Base-by-base conservation (phyloP, 2,113 vertebrate species). In the Electrona antarctica region DNA sequence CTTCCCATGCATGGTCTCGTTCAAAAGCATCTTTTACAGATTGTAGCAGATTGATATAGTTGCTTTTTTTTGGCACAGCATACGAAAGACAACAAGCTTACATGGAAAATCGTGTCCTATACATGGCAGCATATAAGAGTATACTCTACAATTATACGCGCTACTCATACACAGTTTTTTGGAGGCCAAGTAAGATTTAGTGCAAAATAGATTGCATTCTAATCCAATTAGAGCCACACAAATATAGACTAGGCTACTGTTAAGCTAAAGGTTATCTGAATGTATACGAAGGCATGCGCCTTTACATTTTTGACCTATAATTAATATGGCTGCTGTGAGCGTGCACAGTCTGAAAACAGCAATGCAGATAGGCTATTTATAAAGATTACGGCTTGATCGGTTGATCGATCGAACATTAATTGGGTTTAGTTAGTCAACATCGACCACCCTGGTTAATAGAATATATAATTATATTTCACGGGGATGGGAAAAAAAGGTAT, bases 41-140 rank as follows among this genome's bases (percentile, higher is more conserved):
- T 50, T 11, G 11, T 8, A 50, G 8, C 49, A 50, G 49, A 49
- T 12, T 51, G 21, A 47, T 47, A 51, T 13, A 41, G 45, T 64
- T 21, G 7, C 69, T 28, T 4, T 75, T 59, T 56, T 41, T 41
- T 59, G 51, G 29, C 33, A 14, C 29, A 66, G n/a, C 48, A 4
- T 70, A 15, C 68, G 50, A 78, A 74, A 71, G 63, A 48, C 8
- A 41, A 41, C 33, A 41, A 41, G 33, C 33, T 41, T 41, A 41
- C 33, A 41, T 41, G 33, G 5, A 41, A 41, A 41, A 33, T 33
- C 29, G 3, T 41, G 33, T 41, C 21, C 21, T 21, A 21, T 21
- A 21, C 21, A 21, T 21, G 21, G 21, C 21, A 21, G 21, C 33
- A 41, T 41, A 2, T 2, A 41, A 41, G 33, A 41, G 33, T 41